Evolutionary conservation across 2,888 invertebrate species (phyloP).

Genomic region (Pachycephus smyrnensis): DNA sequence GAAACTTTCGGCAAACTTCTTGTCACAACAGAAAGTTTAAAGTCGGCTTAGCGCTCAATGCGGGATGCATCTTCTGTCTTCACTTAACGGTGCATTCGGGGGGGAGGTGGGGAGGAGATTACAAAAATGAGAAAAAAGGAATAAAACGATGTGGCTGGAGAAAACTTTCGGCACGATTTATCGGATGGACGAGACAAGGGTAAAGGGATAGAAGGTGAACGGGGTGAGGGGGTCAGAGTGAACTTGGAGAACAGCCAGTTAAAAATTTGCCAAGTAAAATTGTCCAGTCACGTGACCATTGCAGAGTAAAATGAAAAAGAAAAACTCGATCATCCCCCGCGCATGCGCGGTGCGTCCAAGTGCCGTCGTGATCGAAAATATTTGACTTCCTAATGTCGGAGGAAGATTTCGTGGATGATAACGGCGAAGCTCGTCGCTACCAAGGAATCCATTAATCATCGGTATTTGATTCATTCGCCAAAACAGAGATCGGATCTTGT

Average conservation of each 20-base stretch:
- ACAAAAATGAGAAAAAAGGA: constrained; percentile 8
- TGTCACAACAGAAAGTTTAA: constrained; percentile 54
- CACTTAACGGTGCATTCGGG: no score
- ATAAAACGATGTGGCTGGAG: not conserved
- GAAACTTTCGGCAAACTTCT: constrained; percentile 40
- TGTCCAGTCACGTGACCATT: no score
- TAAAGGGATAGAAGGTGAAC: no score
- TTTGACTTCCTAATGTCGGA: constrained; percentile 39
- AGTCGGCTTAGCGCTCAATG: constrained; percentile 49
- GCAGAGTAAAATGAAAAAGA: no score
- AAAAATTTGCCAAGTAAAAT: no score
- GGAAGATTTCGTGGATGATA: constrained; percentile 25
- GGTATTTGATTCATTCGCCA: not conserved
- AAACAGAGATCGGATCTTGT: no score
- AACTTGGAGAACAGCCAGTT: no score
- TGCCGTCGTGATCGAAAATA: constrained; percentile 22
- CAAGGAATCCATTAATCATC: constrained; percentile 37
- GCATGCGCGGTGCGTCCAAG: no score
- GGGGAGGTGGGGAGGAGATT: not conserved
- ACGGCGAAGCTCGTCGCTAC: constrained; percentile 14
- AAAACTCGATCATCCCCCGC: no score
- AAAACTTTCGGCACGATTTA: no score
- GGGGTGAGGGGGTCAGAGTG: no score
- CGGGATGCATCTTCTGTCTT: constrained; percentile 13
- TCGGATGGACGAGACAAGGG: no score